Evolutionary conservation across 1,140 invertebrate genomes (phyloP), one percentile per base, ranked within the genome.

Genomic region (Eueides isabella): DNA sequence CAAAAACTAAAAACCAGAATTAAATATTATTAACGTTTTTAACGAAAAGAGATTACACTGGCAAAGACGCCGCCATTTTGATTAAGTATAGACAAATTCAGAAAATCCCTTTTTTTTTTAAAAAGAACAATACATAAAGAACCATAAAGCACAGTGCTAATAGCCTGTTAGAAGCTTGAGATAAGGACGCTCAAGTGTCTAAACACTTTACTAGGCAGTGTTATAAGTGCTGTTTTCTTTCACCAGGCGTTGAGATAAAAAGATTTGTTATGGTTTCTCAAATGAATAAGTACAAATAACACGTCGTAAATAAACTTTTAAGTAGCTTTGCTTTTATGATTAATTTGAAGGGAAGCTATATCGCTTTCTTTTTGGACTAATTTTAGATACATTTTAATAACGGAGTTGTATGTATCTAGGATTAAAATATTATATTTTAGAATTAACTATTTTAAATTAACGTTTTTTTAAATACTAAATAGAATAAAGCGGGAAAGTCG

Each of bases 111-210:
- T 44, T 5, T 44, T 16, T 44, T 44, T 19, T 44, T 6, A 44
- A 44, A 44, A 44, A 5, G 5, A n/a, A 44, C 4, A 38, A 38
- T 38, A 11, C 11, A 38, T 16, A 14, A 23, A 55, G 23, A 11
- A 55, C 3, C 19, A 55, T 55, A 12, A 55, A 23, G 9, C 19
- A 55, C n/a, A 23, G 23, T 55, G 48, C 19, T 55, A 55, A 55
- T 23, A 55, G 19, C 48, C 19, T 55, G 23, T 55, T 55, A 55
- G 19, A 55, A 55, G 9, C 19, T 23, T 5, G 7, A 55, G 48
- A 55, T 55, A 55, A 55, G 48, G 48, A 55, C 19, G 23, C 48
- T 23, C 48, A 55, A 55, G 48, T 55, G 48, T 55, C 23, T 19
- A 55, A 55, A 23, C 48, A 55, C 48, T 55, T 55, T 7, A 55